Evolutionary conservation across 2,113 vertebrate species (phyloP), one percentile per base, ranked within the genome.

Genomic region (Blennius ocellaris): DNA sequence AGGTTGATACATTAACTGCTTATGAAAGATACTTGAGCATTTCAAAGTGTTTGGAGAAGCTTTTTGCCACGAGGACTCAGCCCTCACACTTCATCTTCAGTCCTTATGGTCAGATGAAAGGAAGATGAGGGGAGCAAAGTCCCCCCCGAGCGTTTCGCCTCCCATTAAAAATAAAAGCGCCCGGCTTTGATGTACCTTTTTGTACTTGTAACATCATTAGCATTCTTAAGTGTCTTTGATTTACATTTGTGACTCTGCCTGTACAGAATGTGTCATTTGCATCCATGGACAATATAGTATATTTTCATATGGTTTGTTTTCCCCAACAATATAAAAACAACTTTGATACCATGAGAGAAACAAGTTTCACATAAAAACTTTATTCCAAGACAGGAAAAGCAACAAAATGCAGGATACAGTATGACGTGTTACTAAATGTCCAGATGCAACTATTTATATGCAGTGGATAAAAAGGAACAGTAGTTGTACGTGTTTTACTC

Each of bases 331-430:
- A 30, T 4, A 30, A 30, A 30, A 30, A 2, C 21, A 30, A 30
- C 21, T 30, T 30, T 30, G 21, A 30, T 4, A 30, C 21, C 21
- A 30, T 4, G n/a, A 30, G 21, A 30, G 2, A 30, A 30, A 4
- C 21, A 30, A 4, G 21, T 30, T 30, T 30, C 2, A 30, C 21
- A 30, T 30, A 84, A 58, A 1, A 67, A 37, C 52, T 90, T 92
- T 90, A 90, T 88, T 90, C 69, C 81, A 60, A 84, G 81, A 87
- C 56, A 73, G 70, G 72, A 74, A 73, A 84, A 65, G 68, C 63
- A 84, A 76, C 63, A 80, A 61, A 79, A 77, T 77, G 60, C 62
- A 76, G 53, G 6, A 63, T 62, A 75, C 78, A 78, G 16, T 65
- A 73, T 43, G 38, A 77, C 0, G 6, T 37, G 58, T 70, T 75